Base-by-base conservation (phyloP, 2,888 invertebrate genomes). In the Hypolimnas misippus region DNA sequence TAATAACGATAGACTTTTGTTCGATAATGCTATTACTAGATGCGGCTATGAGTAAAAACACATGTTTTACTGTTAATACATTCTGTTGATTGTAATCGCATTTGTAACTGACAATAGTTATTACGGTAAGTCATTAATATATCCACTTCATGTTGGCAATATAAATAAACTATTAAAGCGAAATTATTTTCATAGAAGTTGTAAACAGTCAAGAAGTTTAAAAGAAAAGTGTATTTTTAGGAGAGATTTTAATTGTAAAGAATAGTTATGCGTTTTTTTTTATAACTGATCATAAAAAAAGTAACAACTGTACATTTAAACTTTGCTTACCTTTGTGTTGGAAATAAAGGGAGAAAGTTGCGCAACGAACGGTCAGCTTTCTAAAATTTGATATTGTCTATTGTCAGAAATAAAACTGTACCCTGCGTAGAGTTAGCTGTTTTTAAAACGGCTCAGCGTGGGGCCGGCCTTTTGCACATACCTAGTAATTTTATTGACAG, bases 311-410 rank as follows among this genome's bases (percentile, higher is more conserved):
- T 79, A 78, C 77, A 74, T 81, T 82, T 80, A 76, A 83, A 83
- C 78, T 82, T 82, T 79, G 79, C 76, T 80, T 82, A 83, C 82
- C 82, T 86, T 89, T 89, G 78, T 77, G 77, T 77, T 74, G 65
- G 70, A 81, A 81, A 89, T 86, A 88, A 88, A 90, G 82, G 85
- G 84, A 89, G 91, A 90, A 89, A 91, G 91, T 90, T 90, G 87
- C 83, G 77, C 89, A 90, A 81, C 69, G 70, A 68, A 84, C 79
- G 83, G 82, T 80, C 83, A 84, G 86, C 89, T 90, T 89, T 89
- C 87, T 88, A 89, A 85, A 83, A 84, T 86, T 80, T 79, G 78
- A 84, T 83, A 83, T 83, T 81, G 75, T 77, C 80, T 73, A 75
- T 78, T 79, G 77, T 82, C 78, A 71, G 73, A 76, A 79, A 77